Evolutionary conservation across 1,140 invertebrate genomes (phyloP).

Genomic region (Bombus turneri): DNA sequence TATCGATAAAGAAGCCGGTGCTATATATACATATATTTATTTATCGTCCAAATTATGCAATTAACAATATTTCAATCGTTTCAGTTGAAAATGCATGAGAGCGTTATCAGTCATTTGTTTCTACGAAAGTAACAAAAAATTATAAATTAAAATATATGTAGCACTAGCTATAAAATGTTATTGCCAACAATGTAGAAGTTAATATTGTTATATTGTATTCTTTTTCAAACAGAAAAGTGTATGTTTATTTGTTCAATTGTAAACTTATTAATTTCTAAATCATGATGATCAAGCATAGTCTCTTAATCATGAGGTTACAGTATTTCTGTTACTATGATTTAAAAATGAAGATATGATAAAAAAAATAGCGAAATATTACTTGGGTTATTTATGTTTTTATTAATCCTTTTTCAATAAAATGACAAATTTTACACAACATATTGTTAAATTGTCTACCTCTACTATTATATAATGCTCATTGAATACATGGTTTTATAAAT

Average conservation of each 20-base stretch:
- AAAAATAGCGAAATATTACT: slow-evolving; percentile 67
- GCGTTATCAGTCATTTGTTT: slow-evolving; percentile 16
- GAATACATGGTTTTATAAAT: background rate
- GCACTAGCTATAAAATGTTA: slow-evolving; percentile 39
- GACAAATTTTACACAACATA: slow-evolving; percentile 52
- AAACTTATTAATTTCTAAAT: slow-evolving; percentile 48
- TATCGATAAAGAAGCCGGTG: slow-evolving; percentile 52
- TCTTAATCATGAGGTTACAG: slow-evolving; percentile 50
- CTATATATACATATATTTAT: slow-evolving; percentile 44
- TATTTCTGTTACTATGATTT: slow-evolving; percentile 66
- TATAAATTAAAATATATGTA: slow-evolving; percentile 24
- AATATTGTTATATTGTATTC: slow-evolving; percentile 58
- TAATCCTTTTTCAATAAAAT: slow-evolving; percentile 77
- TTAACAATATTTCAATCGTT: background rate
- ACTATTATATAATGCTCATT: background rate
- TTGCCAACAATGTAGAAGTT: slow-evolving; percentile 54
- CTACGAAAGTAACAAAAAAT: background rate
- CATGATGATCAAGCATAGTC: slow-evolving; percentile 40
- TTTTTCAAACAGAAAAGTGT: slow-evolving; percentile 24
- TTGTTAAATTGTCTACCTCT: background rate
- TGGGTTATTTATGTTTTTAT: slow-evolving; percentile 76
- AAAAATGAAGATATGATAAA: slow-evolving; percentile 61
- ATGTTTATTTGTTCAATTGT: slow-evolving; percentile 58
- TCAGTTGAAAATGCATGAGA: slow-evolving; percentile 8
- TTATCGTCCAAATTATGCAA: background rate